Conservation (phyloP, 2,888 invertebrate species). For the Netelia melanura region DNA sequence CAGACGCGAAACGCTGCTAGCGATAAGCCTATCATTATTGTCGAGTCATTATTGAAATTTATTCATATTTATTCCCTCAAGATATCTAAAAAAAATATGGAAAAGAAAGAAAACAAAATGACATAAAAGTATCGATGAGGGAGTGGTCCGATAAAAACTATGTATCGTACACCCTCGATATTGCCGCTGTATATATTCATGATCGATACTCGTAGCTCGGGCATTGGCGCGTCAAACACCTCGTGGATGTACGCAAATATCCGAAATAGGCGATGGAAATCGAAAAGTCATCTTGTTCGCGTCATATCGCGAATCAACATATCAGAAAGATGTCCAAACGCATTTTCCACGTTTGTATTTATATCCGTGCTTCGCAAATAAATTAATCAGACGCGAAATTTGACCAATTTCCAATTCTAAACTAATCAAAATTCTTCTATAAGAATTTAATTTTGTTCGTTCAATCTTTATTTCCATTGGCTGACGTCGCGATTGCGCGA, state of each 20-base stretch:
- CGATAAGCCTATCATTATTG: neutral
- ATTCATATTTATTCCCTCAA: neutral
- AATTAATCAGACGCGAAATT: neutral
- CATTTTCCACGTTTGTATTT: neutral
- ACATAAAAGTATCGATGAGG: neutral
- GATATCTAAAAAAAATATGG: neutral
- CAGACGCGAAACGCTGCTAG: neutral
- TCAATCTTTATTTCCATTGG: neutral
- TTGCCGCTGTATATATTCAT: conserved; percentile 12
- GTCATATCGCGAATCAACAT: conserved; percentile 5
- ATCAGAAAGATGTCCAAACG: neutral
- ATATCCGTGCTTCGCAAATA: neutral
- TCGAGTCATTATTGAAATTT: neutral
- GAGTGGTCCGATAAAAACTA: neutral
- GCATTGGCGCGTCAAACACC: conserved; percentile 18
- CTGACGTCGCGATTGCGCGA: conserved; percentile 70
- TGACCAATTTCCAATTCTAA: too few species aligned
- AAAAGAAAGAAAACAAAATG: conserved; percentile 1
- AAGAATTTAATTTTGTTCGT: neutral
- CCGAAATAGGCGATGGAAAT: conserved; percentile 10
- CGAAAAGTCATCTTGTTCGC: conserved; percentile 17
- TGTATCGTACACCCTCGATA: conserved; percentile 10
- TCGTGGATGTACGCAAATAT: neutral
- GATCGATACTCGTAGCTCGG: conserved; percentile 6
- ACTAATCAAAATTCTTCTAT: too few species aligned